These are phyloP conservation scores for Physeter macrocephalus DNA, from an alignment of 2,113 vertebrate species.

Conservation along the genomic window DNA sequence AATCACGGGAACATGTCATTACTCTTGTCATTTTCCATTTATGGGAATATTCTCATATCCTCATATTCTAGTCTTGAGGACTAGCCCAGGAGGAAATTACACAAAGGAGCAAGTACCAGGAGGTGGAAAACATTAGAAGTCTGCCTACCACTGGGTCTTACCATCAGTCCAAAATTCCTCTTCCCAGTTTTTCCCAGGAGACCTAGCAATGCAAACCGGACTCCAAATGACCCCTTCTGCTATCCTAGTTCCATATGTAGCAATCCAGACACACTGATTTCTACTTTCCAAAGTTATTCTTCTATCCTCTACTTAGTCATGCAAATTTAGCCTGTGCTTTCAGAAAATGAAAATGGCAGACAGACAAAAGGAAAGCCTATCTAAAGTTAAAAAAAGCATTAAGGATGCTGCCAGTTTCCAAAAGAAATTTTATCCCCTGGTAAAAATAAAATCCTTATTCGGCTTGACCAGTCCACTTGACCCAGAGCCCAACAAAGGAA, in stretches of 20 bases:
- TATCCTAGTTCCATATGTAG: neutral
- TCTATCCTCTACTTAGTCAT: neutral
- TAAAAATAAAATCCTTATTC: conserved; percentile 36
- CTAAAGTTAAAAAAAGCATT: neutral
- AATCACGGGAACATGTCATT: neutral
- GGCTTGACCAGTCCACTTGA: neutral
- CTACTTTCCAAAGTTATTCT: neutral
- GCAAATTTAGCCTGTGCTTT: neutral
- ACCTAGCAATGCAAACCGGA: neutral
- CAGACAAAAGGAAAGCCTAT: conserved; percentile 1
- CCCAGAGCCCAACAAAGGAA: neutral
- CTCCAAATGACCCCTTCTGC: neutral
- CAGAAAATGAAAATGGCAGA: neutral
- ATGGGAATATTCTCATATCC: neutral
- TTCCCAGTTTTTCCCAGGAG: neutral
- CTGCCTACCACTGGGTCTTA: neutral
- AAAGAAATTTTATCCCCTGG: neutral
- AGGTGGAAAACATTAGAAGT: neutral
- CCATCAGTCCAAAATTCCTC: neutral
- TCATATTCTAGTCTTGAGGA: neutral
- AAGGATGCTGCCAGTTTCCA: conserved; percentile 31
- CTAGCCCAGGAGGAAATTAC: neutral
- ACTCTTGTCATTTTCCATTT: neutral
- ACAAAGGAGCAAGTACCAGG: neutral
- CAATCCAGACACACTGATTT: neutral